Conservation (phyloP, 2,113 vertebrate species). For the Albula goreensis region DNA sequence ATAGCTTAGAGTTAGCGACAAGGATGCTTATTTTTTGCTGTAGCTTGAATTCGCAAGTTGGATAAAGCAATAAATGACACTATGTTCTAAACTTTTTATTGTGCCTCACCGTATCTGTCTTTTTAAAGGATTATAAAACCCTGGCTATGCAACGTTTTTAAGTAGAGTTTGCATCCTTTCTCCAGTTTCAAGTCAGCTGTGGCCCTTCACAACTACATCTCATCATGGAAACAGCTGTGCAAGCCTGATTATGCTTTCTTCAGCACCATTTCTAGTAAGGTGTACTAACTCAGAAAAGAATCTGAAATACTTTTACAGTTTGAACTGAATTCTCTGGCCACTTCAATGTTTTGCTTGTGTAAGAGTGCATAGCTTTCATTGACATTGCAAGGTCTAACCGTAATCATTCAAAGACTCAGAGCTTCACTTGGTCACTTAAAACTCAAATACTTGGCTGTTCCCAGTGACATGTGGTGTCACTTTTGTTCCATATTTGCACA, state of each 20-base stretch:
- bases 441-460: background rate
- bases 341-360: background rate
- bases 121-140: background rate
- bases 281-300: too few species aligned
- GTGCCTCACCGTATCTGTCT: background rate
- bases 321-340: background rate
- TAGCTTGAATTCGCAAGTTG: background rate
- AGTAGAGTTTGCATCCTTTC: background rate
- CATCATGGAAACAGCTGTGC: background rate
- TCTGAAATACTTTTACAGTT: background rate
- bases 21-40: background rate
- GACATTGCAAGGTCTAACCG: background rate
- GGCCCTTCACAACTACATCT: background rate
- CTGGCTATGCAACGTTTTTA: background rate
- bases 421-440: background rate
- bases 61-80: background rate
- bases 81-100: background rate
- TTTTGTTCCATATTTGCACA: background rate
- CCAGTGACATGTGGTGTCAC: background rate
- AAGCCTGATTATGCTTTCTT: background rate
- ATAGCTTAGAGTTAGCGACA: constrained; percentile 23
- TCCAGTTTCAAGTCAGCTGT: background rate
- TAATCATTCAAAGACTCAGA: background rate
- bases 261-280: background rate
- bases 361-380: background rate